Evolutionary conservation across 53 echinoderm and acorn worm genomes (phyloP).

Genomic region (Apostichopus leukothele): DNA sequence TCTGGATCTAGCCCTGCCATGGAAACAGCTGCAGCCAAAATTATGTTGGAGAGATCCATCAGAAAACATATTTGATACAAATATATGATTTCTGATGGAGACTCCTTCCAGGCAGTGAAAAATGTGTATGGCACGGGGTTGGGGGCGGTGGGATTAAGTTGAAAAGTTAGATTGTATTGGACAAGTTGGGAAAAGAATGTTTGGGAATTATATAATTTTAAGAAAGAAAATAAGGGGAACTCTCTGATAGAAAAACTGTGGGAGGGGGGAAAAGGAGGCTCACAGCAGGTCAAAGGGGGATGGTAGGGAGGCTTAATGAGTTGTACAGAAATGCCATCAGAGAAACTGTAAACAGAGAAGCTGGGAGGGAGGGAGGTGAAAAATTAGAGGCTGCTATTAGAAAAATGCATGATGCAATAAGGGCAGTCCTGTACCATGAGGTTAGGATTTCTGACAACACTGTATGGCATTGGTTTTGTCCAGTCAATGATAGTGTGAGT

Average conservation of each 20-base stretch:
- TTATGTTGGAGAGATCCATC: conserved; percentile 30
- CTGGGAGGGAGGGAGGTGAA: not conserved
- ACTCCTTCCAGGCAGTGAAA: conserved; percentile 37
- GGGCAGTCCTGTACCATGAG: conserved; percentile 46
- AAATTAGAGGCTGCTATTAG: not conserved
- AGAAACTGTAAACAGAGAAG: conserved; percentile 28
- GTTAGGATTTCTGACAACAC: conserved; percentile 43
- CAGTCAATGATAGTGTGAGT: conserved; percentile 22
- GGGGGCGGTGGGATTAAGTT: not conserved
- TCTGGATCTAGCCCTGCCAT: conserved; percentile 26
- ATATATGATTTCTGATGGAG: conserved; percentile 57
- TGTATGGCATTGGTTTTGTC: not conserved
- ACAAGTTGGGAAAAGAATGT: no score
- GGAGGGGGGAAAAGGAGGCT: no score
- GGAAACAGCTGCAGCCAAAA: conserved; percentile 24
- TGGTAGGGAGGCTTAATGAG: no score
- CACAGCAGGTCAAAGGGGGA: no score
- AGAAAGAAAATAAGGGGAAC: no score
- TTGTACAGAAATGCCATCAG: conserved; percentile 43
- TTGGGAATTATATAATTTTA: no score
- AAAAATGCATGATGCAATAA: conserved; percentile 25
- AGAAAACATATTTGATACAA: conserved; percentile 49
- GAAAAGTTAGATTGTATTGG: no score
- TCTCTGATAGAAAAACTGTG: no score
- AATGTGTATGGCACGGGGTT: conserved; percentile 31